A percentile compares a stretch with the other conserved stretches of the same genome.
phyloP scores from a whole-genome alignment of 2,888 invertebrate species.

The Stomorhina lunata region DNA sequence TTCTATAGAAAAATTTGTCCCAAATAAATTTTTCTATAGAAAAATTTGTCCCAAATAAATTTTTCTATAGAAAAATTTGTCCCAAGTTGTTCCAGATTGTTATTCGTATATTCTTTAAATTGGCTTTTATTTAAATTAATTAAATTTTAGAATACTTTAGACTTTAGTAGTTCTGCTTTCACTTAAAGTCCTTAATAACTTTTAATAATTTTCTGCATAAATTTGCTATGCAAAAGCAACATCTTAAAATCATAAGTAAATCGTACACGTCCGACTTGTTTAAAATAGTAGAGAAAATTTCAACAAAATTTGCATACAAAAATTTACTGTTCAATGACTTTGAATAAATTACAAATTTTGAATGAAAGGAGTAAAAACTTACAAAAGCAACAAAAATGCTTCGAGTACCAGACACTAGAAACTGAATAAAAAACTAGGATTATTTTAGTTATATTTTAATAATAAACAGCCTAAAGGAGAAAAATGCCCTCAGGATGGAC shows the following conservation, averaged over 20 bases:
- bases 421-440: slow-evolving; percentile 15
- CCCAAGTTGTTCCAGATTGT: no score
- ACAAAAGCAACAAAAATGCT: not conserved
- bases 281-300: not conserved
- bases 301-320: not conserved
- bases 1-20: no score
- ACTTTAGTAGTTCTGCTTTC: no score
- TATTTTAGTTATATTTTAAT: not conserved
- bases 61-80: no score
- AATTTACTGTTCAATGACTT: slow-evolving; percentile 13
- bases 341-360: not conserved
- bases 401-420: not conserved
- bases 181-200: no score
- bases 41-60: no score
- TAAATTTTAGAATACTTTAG: no score
- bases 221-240: no score
- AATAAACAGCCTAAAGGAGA: slow-evolving; percentile 4
- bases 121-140: no score
- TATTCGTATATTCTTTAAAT: no score
- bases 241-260: not conserved
- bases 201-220: no score
- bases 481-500: not conserved
- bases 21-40: no score
- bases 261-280: not conserved
- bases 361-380: not conserved